Conservation (phyloP, 2,113 vertebrate species). For the Hirundichthys speculiger region DNA sequence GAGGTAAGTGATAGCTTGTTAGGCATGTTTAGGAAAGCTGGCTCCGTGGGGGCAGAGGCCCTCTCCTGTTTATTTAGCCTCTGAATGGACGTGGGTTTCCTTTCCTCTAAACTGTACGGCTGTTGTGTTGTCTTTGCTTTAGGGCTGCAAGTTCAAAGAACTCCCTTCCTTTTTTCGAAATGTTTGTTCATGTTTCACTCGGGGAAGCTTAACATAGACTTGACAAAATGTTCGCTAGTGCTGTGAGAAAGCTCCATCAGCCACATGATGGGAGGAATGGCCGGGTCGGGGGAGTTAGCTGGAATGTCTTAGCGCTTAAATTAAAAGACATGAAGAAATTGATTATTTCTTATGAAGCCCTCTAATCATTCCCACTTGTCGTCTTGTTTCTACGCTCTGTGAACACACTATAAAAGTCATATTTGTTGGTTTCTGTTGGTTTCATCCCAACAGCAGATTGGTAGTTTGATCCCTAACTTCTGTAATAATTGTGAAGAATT, state of each 20-base stretch:
- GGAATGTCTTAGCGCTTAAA: background rate
- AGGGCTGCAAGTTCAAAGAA: constrained; percentile 21
- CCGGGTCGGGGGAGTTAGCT: too few relatives aligned
- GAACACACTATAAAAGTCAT: background rate
- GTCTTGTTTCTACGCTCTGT: background rate
- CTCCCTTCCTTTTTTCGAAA: constrained; percentile 20
- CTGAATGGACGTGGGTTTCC: constrained; percentile 57
- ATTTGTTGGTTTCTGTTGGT: background rate
- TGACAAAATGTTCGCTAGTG: background rate
- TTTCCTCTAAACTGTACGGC: constrained; percentile 31
- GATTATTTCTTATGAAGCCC: background rate
- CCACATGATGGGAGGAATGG: background rate
- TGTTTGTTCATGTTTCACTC: constrained; percentile 24
- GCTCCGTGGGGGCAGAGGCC: constrained; percentile 33
- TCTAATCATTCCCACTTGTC: background rate
- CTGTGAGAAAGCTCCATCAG: constrained; percentile 19
- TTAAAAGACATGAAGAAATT: constrained; percentile 8
- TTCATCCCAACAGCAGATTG: too few relatives aligned
- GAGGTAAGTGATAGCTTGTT: constrained; percentile 43
- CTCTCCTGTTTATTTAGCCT: constrained; percentile 54
- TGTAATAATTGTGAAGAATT: too few relatives aligned
- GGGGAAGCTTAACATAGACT: constrained; percentile 1
- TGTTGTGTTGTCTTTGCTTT: constrained; percentile 17
- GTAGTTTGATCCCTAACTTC: too few relatives aligned
- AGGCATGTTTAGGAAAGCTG: constrained; percentile 66